Evolutionary conservation across 1,140 invertebrate species (phyloP).

Genomic region (Propsilocerus akamusi): DNA sequence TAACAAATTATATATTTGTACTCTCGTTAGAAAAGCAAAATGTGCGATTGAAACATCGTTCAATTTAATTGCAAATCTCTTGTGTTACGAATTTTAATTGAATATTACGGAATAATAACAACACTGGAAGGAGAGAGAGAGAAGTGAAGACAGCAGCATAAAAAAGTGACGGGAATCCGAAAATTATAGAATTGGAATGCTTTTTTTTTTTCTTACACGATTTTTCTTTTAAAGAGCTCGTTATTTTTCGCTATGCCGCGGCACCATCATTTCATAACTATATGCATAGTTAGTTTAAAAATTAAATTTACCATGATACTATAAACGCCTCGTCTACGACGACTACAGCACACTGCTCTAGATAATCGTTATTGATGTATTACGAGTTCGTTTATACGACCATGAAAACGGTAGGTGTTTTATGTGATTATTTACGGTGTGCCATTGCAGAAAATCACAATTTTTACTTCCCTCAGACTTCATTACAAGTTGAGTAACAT

Average conservation of each 20-base stretch:
- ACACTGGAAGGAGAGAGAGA: not conserved
- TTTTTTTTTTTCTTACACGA: not conserved
- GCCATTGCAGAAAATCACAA: not conserved
- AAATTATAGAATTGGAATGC: conserved; percentile 1
- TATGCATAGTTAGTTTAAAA: too few species aligned
- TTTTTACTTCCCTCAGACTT: too few species aligned
- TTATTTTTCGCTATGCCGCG: not conserved
- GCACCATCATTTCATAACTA: too few species aligned
- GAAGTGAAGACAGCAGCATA: not conserved
- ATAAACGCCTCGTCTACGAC: too few species aligned
- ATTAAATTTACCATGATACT: too few species aligned
- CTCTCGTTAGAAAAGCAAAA: too few species aligned
- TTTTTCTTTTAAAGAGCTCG: not conserved
- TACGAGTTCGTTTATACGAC: not conserved
- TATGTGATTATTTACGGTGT: not conserved
- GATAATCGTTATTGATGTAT: conserved; percentile 2
- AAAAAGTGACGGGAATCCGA: not conserved
- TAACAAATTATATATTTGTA: too few species aligned
- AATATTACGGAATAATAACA: not conserved
- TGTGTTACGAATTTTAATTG: not conserved
- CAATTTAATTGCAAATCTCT: too few species aligned
- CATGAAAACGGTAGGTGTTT: conserved; percentile 3
- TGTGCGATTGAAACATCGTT: too few species aligned
- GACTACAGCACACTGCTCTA: too few species aligned
- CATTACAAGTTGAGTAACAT: not conserved